Conservation (phyloP, 2,888 invertebrate genomes). For the Campoplex nolae region DNA sequence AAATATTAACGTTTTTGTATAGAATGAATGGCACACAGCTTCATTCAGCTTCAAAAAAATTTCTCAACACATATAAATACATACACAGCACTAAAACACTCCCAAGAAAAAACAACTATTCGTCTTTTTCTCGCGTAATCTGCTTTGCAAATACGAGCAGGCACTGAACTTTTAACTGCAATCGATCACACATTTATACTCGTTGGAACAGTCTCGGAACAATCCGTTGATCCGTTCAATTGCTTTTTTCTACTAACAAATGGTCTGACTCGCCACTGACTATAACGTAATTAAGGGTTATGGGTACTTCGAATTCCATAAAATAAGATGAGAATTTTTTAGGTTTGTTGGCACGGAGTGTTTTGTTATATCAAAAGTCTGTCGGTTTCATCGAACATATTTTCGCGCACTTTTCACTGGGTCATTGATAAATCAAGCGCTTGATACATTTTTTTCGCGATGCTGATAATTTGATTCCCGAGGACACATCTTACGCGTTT, state of each 20-base stretch:
- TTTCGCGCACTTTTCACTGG: constrained; percentile 17
- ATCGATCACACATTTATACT: constrained; percentile 41
- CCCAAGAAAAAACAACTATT: background rate
- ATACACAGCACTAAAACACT: background rate
- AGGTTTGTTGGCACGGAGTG: background rate
- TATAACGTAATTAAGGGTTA: too few species aligned
- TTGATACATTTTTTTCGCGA: background rate
- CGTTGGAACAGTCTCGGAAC: constrained; percentile 48
- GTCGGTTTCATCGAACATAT: background rate
- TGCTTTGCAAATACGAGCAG: background rate
- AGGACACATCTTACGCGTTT: background rate
- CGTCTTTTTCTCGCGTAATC: background rate
- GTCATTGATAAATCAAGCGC: background rate
- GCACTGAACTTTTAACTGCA: constrained; percentile 21
- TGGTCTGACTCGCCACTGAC: too few species aligned
- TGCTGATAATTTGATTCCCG: background rate
- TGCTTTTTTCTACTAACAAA: too few species aligned
- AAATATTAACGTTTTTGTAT: background rate
- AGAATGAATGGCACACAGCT: background rate
- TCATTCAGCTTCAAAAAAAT: background rate
- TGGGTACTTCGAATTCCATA: too few species aligned
- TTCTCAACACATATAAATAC: background rate
- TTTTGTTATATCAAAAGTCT: background rate
- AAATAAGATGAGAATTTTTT: too few species aligned
- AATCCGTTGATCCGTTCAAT: background rate